These are phyloP conservation scores for Theonella swinhoei DNA, from an alignment of 37 sponge, comb jelly and placozoan species.

Conservation along the genomic window DNA sequence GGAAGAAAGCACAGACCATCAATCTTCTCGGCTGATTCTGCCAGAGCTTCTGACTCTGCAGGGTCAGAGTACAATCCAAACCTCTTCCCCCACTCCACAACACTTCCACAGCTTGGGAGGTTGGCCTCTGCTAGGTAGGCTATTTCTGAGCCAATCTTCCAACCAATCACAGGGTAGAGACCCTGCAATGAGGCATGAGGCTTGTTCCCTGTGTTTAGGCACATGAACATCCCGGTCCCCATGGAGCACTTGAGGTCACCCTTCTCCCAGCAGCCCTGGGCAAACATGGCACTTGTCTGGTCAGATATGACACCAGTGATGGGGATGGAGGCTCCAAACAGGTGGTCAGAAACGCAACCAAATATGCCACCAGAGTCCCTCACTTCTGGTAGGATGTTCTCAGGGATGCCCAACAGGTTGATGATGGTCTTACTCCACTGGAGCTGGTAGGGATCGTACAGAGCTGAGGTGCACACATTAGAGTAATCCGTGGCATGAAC, in stretches of 20 bases:
- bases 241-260: conserved; percentile 88
- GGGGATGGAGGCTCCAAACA: conserved; percentile 76
- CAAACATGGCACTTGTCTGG: conserved; percentile 95
- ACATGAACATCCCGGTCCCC: conserved; percentile 90
- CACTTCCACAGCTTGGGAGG: conserved; percentile 86
- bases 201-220: conserved; percentile 76
- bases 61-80: conserved; percentile 72
- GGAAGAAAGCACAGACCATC: conserved; percentile 87
- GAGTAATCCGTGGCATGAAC: conserved; percentile 95
- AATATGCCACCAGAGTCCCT: conserved; percentile 73
- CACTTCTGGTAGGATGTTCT: conserved; percentile 80
- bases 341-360: conserved; percentile 48
- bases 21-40: conserved; percentile 48
- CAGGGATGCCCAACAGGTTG: conserved; percentile 66
- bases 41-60: conserved; percentile 63
- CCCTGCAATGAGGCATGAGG: conserved; percentile 84
- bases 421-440: conserved; percentile 71
- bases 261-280: conserved; percentile 83
- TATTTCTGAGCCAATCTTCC: conserved; percentile 85
- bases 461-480: conserved; percentile 73
- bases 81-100: conserved; percentile 88
- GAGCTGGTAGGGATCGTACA: conserved; percentile 86
- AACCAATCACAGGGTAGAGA: conserved; percentile 90
- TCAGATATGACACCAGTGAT: conserved; percentile 84
- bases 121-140: conserved; percentile 85